Evolutionary conservation across 1,140 invertebrate species (phyloP).

Genomic region (Pseudobourletiella spinata): DNA sequence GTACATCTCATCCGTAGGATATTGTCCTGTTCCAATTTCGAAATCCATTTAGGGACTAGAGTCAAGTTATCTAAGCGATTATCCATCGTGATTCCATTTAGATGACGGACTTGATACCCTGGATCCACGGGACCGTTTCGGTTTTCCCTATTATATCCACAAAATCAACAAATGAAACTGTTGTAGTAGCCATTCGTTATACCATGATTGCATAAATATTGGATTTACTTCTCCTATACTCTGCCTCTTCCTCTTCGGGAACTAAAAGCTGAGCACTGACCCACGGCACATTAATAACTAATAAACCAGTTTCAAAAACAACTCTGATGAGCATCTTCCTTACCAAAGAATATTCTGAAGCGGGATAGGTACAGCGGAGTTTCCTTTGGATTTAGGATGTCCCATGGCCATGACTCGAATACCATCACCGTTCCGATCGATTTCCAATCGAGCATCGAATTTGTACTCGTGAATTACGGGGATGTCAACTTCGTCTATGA

Average conservation of each 20-base stretch:
- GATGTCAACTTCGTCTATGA: constrained; percentile 35
- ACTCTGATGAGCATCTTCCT: too few species aligned
- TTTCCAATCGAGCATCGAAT: constrained; percentile 35
- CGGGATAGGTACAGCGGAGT: constrained; percentile 13
- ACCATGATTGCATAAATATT: too few species aligned
- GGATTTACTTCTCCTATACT: not conserved
- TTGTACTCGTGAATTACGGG: constrained; percentile 34
- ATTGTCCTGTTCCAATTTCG: constrained; percentile 29
- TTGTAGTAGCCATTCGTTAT: not conserved
- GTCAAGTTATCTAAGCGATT: constrained; percentile 35
- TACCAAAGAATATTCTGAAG: constrained; percentile 34
- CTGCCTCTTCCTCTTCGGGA: not conserved
- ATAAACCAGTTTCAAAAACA: too few species aligned
- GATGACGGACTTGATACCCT: constrained; percentile 30
- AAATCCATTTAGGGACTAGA: constrained; percentile 29
- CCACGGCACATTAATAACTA: too few species aligned
- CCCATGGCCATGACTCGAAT: constrained; percentile 33
- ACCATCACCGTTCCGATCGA: constrained; percentile 35
- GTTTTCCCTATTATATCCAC: constrained; percentile 25
- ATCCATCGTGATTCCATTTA: constrained; percentile 35
- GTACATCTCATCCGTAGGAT: constrained; percentile 27
- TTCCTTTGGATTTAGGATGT: constrained; percentile 29
- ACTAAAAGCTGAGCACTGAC: too few species aligned
- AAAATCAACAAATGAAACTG: not conserved
- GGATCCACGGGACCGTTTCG: constrained; percentile 28